Evolutionary conservation across 1,140 invertebrate genomes (phyloP).

Genomic region (Ceratina japonica): DNA sequence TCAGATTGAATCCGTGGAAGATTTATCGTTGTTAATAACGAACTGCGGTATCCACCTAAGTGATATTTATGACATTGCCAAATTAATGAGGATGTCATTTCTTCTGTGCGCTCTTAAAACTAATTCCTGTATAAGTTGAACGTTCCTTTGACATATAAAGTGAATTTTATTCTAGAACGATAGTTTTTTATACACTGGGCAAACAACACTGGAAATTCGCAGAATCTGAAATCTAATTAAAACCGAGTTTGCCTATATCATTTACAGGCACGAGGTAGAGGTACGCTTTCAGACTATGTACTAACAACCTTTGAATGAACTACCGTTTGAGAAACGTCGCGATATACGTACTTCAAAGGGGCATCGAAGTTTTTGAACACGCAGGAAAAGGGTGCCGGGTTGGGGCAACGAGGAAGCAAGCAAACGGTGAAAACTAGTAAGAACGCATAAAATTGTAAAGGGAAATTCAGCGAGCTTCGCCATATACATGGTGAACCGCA

Average conservation of each 20-base stretch:
- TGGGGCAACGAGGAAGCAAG: not conserved
- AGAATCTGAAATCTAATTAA: no score
- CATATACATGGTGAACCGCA: not conserved
- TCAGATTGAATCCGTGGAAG: conserved; percentile 57
- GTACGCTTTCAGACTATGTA: no score
- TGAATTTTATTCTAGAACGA: not conserved
- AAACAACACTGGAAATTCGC: not conserved
- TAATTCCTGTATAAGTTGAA: not conserved
- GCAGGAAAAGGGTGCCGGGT: not conserved
- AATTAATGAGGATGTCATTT: conserved; percentile 66
- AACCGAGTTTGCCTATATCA: no score
- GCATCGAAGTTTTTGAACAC: conserved; percentile 16
- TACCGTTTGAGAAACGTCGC: not conserved
- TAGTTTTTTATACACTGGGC: not conserved
- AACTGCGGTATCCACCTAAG: conserved; percentile 58
- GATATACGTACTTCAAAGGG: not conserved
- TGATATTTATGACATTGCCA: conserved; percentile 69
- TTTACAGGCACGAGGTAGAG: no score
- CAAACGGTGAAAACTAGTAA: conserved; percentile 45
- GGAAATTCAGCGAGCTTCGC: conserved; percentile 38
- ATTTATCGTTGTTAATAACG: conserved; percentile 68
- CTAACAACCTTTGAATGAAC: not conserved
- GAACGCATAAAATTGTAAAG: conserved; percentile 46
- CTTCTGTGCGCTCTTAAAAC: conserved; percentile 25
- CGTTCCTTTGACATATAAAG: not conserved